These are phyloP conservation scores for Actenoides hombroni DNA, from an alignment of 2,113 vertebrate genomes.

Conservation along the genomic window DNA sequence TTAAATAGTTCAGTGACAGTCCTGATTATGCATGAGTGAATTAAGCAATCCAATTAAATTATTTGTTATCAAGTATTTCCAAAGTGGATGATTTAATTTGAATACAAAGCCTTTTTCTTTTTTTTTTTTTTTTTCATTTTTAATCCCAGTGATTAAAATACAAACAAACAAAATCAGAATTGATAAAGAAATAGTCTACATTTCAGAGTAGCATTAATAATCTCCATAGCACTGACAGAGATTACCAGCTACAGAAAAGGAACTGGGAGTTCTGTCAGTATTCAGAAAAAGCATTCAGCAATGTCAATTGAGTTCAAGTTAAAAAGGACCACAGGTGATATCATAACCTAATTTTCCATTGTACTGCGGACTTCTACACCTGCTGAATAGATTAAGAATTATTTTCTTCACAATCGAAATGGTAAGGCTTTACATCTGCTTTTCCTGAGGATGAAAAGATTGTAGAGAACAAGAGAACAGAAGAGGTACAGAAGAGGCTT, in stretches of 20 bases:
- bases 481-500: background rate
- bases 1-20: background rate
- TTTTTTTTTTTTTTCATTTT: background rate
- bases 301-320: background rate
- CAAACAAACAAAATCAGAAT: background rate
- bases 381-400: background rate
- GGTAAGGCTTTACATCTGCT: background rate
- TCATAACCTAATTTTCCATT: background rate
- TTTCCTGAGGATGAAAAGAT: background rate
- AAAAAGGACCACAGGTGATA: background rate
- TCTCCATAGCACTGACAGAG: background rate
- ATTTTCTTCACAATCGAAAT: background rate
- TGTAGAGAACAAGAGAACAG: background rate
- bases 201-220: background rate
- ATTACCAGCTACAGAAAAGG: background rate
- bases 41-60: background rate
- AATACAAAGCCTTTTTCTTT: accelerated
- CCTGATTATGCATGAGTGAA: background rate
- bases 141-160: background rate
- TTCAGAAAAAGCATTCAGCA: background rate
- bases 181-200: background rate
- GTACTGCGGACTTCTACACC: background rate
- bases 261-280: background rate
- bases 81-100: background rate
- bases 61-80: background rate